Conservation (phyloP, 2,113 vertebrate species). For the Paracanthobrama guichenoti region DNA sequence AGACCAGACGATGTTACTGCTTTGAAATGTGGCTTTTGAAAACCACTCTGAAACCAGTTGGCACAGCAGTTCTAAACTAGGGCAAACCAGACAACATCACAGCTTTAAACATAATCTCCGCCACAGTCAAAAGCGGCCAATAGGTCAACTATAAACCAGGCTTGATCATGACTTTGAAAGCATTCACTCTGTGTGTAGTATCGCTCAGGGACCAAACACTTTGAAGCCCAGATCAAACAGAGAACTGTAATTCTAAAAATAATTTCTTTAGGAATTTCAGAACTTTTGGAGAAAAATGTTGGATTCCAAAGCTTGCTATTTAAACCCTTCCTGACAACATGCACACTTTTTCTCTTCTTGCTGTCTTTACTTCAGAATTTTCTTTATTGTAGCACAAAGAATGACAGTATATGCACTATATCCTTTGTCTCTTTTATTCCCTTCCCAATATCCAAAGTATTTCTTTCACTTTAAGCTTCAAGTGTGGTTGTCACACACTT, state of each 20-base stretch:
- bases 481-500: conserved; percentile 51
- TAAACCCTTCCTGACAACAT: conserved; percentile 9
- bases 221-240: conserved; percentile 31
- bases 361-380: conserved; percentile 11
- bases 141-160: conserved; percentile 23
- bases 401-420: conserved; percentile 13
- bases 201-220: conserved; percentile 20
- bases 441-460: conserved; percentile 43
- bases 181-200: background rate
- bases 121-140: conserved; percentile 6
- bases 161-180: conserved; percentile 10
- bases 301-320: background rate
- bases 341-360: background rate
- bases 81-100: conserved; percentile 23
- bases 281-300: background rate
- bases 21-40: conserved; percentile 38
- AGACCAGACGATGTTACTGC: conserved; percentile 21
- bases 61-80: conserved; percentile 30
- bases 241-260: conserved; percentile 18
- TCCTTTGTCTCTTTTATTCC: conserved; percentile 18
- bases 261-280: background rate
- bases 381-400: conserved; percentile 11
- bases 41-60: conserved; percentile 35
- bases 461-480: conserved; percentile 53
- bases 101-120: conserved; percentile 26